Percentiles rank a stretch among this genome's conserved stretches.
These are phyloP conservation scores for Tetrax tetrax DNA, from an alignment of 2,113 vertebrate species.

Conservation along the genomic window DNA sequence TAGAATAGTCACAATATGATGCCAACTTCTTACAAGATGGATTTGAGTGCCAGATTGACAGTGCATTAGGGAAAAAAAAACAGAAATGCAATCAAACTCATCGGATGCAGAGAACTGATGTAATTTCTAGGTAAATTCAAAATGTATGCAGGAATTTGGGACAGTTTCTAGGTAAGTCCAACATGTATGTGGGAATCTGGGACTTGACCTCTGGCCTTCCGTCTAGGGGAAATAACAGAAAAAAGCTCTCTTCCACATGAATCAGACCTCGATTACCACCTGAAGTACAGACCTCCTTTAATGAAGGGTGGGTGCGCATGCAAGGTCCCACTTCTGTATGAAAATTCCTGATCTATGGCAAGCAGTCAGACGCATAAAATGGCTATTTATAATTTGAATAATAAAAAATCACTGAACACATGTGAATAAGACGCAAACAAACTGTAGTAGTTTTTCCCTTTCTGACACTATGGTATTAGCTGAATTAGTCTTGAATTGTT, in stretches of 20 bases:
- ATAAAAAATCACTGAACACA: neutral
- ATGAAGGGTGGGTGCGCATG: neutral
- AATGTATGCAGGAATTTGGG: neutral
- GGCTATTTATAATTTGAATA: neutral
- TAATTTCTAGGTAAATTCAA: neutral
- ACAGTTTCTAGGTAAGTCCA: neutral
- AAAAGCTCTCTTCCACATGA: neutral
- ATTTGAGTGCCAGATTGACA: neutral
- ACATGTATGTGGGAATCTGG: neutral
- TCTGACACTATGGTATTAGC: neutral
- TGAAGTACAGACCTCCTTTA: neutral
- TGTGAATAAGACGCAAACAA: neutral
- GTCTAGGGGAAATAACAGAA: neutral
- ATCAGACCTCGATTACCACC: neutral
- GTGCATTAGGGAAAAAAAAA: neutral
- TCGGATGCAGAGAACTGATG: neutral
- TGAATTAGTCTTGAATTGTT: neutral
- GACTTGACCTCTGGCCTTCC: neutral
- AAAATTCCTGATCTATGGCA: neutral
- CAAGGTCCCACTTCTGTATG: neutral
- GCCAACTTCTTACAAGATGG: neutral
- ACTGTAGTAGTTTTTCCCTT: neutral
- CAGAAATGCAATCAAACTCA: neutral
- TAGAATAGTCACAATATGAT: neutral
- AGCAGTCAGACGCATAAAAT: neutral